phyloP scores from a whole-genome alignment of 2,888 invertebrate genomes.

The Cheilosia vernalis region DNA sequence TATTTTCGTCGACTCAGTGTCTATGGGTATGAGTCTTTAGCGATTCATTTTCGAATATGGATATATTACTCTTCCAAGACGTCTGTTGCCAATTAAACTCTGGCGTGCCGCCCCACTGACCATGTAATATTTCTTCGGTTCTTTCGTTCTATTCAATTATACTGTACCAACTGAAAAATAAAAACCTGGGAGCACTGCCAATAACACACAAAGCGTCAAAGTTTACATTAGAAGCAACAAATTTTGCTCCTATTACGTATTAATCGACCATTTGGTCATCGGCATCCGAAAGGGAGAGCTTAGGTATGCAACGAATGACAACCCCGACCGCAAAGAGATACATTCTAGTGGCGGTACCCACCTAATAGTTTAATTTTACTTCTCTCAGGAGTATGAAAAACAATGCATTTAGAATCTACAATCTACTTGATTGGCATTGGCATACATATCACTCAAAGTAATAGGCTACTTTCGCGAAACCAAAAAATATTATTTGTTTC shows the following conservation, averaged over 20 bases:
- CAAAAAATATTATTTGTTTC: too few species aligned
- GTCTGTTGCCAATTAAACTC: slow-evolving; percentile 28
- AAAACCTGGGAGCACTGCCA: slow-evolving; percentile 27
- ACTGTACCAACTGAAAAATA: slow-evolving; percentile 1
- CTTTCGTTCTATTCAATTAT: slow-evolving; percentile 23
- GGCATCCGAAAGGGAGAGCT: slow-evolving; percentile 7
- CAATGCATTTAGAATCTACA: too few species aligned
- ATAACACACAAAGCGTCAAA: background rate
- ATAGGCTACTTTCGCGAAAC: too few species aligned
- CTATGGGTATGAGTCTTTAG: slow-evolving; percentile 7
- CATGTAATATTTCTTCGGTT: slow-evolving; percentile 29
- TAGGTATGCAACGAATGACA: background rate
- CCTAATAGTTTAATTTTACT: too few species aligned
- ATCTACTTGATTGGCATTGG: too few species aligned
- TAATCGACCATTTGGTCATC: background rate
- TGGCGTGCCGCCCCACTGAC: slow-evolving; percentile 24
- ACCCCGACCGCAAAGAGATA: slow-evolving; percentile 2
- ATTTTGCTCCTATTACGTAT: slow-evolving; percentile 11
- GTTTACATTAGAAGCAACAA: slow-evolving; percentile 8
- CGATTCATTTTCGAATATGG: background rate
- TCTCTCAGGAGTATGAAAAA: too few species aligned
- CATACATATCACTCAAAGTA: too few species aligned
- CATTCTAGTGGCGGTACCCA: background rate
- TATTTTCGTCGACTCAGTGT: slow-evolving; percentile 1
- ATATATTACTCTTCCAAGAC: background rate